Conservation (phyloP, 2,888 invertebrate species). For the Cryptocheilus praepositus region DNA sequence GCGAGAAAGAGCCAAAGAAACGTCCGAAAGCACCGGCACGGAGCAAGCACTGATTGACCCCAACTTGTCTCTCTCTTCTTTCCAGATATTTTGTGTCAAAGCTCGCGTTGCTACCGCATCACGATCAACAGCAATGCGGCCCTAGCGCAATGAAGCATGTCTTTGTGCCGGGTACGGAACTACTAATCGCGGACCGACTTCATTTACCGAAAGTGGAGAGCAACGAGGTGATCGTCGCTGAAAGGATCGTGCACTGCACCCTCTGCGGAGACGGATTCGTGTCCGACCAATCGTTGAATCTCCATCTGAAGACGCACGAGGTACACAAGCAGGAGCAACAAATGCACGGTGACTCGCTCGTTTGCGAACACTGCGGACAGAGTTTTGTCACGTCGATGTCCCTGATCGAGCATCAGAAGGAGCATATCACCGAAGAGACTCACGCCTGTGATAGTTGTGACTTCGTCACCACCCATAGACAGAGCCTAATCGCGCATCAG, state of each 20-base stretch:
- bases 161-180: constrained; percentile 54
- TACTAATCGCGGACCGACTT: constrained; percentile 53
- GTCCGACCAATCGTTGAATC: constrained; percentile 33
- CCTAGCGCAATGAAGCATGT: constrained; percentile 60
- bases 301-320: constrained; percentile 35
- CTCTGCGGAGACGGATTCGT: constrained; percentile 63
- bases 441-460: constrained; percentile 65
- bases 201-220: constrained; percentile 44
- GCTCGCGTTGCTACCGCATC: constrained; percentile 61
- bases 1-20: constrained; percentile 12
- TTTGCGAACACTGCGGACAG: constrained; percentile 62
- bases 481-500: constrained; percentile 63
- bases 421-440: constrained; percentile 55
- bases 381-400: constrained; percentile 45
- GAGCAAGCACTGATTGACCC: constrained; percentile 58
- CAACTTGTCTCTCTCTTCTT: constrained; percentile 69
- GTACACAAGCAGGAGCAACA: constrained; percentile 2
- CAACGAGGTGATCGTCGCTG: constrained; percentile 45
- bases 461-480: constrained; percentile 62
- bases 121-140: constrained; percentile 53
- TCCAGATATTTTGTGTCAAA: constrained; percentile 72
- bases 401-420: constrained; percentile 42
- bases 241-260: constrained; percentile 56
- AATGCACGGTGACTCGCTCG: constrained; percentile 42
- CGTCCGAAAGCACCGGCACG: constrained; percentile 25